Conservation (phyloP, 1,140 invertebrate species). For the Drosophila sproati region DNA sequence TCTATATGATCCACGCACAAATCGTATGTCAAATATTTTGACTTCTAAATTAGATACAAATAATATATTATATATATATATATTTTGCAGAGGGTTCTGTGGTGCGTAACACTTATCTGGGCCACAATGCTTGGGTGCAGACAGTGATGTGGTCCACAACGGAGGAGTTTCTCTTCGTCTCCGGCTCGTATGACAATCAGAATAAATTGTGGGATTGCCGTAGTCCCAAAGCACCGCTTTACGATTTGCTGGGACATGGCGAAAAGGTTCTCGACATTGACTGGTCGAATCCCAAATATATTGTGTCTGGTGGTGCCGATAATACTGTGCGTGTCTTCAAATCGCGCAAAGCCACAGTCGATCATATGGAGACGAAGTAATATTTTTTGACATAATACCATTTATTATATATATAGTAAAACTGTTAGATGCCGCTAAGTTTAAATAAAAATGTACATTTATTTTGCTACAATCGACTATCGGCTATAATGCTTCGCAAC, state of each 20-base stretch:
- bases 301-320: slow-evolving; percentile 97
- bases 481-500: background rate
- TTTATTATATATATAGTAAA: slow-evolving; percentile 22
- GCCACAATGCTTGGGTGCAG: slow-evolving; percentile 96
- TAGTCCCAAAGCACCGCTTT: slow-evolving; percentile 96
- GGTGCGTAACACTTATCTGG: slow-evolving; percentile 94
- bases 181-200: slow-evolving; percentile 95
- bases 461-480: slow-evolving; percentile 23
- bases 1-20: slow-evolving; percentile 95
- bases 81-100: slow-evolving; percentile 90
- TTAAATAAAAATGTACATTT: slow-evolving; percentile 50
- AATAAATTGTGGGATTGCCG: slow-evolving; percentile 98
- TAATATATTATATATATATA: background rate
- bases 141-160: slow-evolving; percentile 95
- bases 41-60: background rate
- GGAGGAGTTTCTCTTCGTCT: slow-evolving; percentile 95
- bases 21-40: slow-evolving; percentile 86
- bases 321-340: slow-evolving; percentile 96
- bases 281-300: slow-evolving; percentile 94
- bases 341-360: slow-evolving; percentile 85
- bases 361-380: slow-evolving; percentile 63
- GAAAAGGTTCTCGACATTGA: slow-evolving; percentile 97
- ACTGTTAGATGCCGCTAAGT: slow-evolving; percentile 30
- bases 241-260: slow-evolving; percentile 96
- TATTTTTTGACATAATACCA: slow-evolving; percentile 7